A percentile compares a stretch with the other conserved stretches of the same genome.
Evolutionary conservation across 1,140 invertebrate genomes (phyloP).

Genomic region (Eciton burchellii): DNA sequence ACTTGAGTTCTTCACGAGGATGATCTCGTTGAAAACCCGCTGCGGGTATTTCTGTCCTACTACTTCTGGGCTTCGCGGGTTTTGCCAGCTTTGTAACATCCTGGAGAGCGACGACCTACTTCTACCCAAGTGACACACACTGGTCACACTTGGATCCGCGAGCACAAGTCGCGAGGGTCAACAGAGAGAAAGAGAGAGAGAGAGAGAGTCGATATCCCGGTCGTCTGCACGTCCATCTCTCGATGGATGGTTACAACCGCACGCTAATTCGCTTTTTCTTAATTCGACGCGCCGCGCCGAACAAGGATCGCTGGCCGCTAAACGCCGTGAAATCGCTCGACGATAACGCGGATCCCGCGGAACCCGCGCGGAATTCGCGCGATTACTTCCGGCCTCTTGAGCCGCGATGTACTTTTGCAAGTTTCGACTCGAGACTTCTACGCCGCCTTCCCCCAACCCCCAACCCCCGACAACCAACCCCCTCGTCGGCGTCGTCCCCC

Average conservation of each 20-base stretch:
- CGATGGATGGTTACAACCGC: neutral
- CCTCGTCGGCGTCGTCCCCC: too few species aligned
- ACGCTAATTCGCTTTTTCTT: conserved; percentile 38
- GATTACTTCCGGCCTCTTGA: conserved; percentile 85
- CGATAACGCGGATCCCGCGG: conserved; percentile 70
- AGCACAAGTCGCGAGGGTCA: too few species aligned
- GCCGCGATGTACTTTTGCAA: conserved; percentile 84
- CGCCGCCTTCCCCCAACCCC: conserved; percentile 28
- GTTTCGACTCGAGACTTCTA: conserved; percentile 77
- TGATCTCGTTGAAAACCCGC: conserved; percentile 4
- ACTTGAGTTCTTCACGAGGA: neutral
- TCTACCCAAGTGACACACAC: too few species aligned
- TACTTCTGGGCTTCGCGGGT: neutral
- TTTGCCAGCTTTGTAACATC: neutral
- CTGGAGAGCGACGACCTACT: too few species aligned
- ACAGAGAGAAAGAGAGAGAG: too few species aligned
- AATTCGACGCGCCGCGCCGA: conserved; percentile 60
- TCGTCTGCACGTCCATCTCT: neutral
- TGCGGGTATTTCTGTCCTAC: neutral
- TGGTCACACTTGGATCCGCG: too few species aligned
- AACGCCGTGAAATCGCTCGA: conserved; percentile 76
- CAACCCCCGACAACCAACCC: too few species aligned
- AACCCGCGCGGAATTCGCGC: conserved; percentile 76
- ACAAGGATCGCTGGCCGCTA: conserved; percentile 77
- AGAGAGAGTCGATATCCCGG: too few species aligned